phyloP scores from a whole-genome alignment of 2,797 vertebrate genomes.

The Enteromius unitaeniatus region DNA sequence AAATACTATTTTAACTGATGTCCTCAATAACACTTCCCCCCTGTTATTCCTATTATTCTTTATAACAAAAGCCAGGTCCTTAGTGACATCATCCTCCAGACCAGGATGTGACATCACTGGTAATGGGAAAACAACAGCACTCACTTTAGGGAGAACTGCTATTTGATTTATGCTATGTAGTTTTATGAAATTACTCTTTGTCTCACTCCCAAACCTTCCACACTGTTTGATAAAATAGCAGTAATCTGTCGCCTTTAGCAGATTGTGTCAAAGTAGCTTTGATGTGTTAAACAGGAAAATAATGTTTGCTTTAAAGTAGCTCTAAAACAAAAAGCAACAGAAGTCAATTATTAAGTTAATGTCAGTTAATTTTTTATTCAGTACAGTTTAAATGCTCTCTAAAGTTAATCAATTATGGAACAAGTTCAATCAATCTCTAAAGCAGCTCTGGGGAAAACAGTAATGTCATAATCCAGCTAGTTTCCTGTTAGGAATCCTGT shows the following conservation, averaged over 20 bases:
- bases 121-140: not conserved
- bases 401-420: not conserved
- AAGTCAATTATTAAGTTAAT: not conserved
- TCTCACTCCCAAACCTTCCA: not conserved
- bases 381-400: not conserved
- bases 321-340: not conserved
- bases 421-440: not conserved
- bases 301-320: not conserved
- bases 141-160: not conserved
- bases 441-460: not conserved
- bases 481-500: not conserved
- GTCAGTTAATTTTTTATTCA: not conserved
- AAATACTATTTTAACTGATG: not conserved
- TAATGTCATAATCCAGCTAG: not conserved
- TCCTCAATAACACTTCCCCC: not conserved
- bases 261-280: not conserved
- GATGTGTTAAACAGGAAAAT: not conserved
- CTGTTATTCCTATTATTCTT: not conserved
- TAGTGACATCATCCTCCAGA: not conserved
- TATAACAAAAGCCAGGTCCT: not conserved
- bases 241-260: not conserved
- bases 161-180: not conserved
- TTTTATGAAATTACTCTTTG: not conserved
- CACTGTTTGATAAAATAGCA: not conserved
- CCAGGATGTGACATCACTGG: not conserved